Evolutionary conservation across 2,113 vertebrate species (phyloP).

Genomic region (Pycnonotus jocosus): DNA sequence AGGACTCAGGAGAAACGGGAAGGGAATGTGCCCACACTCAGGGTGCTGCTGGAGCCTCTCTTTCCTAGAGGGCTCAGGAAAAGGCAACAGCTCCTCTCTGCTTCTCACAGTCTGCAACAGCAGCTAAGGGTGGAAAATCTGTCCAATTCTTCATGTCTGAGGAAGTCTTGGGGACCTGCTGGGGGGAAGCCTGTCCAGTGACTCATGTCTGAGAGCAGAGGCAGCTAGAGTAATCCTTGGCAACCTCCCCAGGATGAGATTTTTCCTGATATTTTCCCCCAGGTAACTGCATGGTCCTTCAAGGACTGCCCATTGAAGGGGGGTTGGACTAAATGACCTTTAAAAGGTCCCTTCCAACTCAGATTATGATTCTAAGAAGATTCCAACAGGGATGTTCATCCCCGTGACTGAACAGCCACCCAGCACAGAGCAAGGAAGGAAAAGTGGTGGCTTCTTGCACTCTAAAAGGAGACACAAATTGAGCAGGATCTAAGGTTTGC

Average conservation of each 20-base stretch:
- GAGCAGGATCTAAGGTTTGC: neutral
- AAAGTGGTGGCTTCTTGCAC: neutral
- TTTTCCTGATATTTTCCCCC: neutral
- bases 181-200: neutral
- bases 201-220: neutral
- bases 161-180: neutral
- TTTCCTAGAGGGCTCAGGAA: neutral
- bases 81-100: neutral
- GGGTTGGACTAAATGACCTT: neutral
- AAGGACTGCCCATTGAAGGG: neutral
- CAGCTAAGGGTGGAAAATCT: neutral
- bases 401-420: neutral
- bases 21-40: fast-evolving
- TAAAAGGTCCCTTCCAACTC: neutral
- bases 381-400: neutral
- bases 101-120: neutral
- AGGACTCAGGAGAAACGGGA: neutral
- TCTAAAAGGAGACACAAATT: neutral
- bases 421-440: neutral
- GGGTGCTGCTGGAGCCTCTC: neutral
- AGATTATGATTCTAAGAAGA: neutral
- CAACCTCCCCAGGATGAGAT: neutral
- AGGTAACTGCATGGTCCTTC: neutral
- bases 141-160: neutral
- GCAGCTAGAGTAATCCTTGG: neutral